Evolutionary conservation across 2,113 vertebrate genomes (phyloP), one percentile per base, ranked within the genome.

Genomic region (Narcine bancroftii): DNA sequence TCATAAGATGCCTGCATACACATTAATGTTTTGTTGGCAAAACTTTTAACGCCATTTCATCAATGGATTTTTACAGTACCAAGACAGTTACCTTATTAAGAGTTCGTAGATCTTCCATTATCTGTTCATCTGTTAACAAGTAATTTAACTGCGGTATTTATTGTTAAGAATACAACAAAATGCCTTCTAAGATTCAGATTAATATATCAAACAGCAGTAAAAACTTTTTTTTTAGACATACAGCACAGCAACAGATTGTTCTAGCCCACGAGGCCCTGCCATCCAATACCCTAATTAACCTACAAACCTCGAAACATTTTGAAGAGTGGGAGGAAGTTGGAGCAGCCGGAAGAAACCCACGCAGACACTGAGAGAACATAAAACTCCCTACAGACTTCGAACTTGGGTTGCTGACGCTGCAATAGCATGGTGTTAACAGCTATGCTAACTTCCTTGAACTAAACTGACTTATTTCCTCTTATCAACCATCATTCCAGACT

Each of bases 81-180:
- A 73, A 19, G 66, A 53, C 15, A 92, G 53, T 39, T 94, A 98
- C 98, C 96, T 99, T 99, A 94, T 99, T 99, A 93, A 99, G 95
- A 0, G 97, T 98, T 94, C 98, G 96, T 93, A 99, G 95, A 94
- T 99, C 99, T 94, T 99, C 99, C 98, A 99, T 98, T 94, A 99
- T 99, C 94, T 99, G 99, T 79, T 99, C 99, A 91, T 99, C 99
- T 93, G 98, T 98, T 93, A 99, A 95, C 95, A 99, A 95, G 92
- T 99, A 99, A 95, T 99, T 99, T 83, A 99, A 95, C 97, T 99
- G 98, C 94, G 98, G 99, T 99, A 94, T 92, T 92, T 60, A 79
- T 93, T 96, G 96, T 99, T 96, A 99, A 98, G 94, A 73, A 87
- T 92, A 92, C 3, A 79, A 42, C 26, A 50, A 60, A 24, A 60